These are phyloP conservation scores for Toxotes jaculatrix DNA, from an alignment of 2,113 vertebrate species.

Conservation along the genomic window DNA sequence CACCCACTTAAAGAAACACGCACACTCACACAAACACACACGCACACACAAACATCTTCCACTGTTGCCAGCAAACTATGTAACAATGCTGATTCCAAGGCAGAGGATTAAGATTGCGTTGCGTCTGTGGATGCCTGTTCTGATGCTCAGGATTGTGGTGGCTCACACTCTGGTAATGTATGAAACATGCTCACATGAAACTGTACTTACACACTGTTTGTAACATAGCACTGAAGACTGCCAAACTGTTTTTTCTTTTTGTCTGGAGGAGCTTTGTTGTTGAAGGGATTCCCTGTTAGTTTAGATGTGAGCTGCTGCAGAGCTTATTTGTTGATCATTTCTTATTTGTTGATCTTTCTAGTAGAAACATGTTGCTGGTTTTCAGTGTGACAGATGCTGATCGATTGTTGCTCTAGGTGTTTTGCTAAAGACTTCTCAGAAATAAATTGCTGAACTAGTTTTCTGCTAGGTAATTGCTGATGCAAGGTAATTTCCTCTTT, in stretches of 20 bases:
- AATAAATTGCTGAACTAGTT: neutral
- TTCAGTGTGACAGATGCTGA: neutral
- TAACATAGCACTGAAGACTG: neutral
- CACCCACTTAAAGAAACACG: constrained; percentile 47
- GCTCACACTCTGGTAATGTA: constrained; percentile 90
- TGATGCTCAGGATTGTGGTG: constrained; percentile 96
- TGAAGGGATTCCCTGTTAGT: neutral
- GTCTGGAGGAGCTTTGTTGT: neutral
- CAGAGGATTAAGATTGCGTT: constrained; percentile 95
- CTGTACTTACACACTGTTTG: neutral
- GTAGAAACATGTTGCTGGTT: neutral
- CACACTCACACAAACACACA: constrained; percentile 36
- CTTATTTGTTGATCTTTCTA: too few species aligned
- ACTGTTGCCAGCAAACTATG: constrained; percentile 46
- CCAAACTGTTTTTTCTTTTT: neutral
- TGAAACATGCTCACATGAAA: neutral
- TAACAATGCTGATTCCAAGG: constrained; percentile 90
- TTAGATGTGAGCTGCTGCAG: neutral
- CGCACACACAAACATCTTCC: neutral
- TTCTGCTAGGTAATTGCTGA: neutral
- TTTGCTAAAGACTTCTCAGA: neutral
- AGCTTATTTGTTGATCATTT: neutral
- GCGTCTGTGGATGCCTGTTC: constrained; percentile 94
- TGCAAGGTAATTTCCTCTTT: too few species aligned
- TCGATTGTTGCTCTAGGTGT: neutral